These are phyloP conservation scores for Sympetrum striolatum DNA, from an alignment of 2,888 invertebrate genomes.

Conservation along the genomic window DNA sequence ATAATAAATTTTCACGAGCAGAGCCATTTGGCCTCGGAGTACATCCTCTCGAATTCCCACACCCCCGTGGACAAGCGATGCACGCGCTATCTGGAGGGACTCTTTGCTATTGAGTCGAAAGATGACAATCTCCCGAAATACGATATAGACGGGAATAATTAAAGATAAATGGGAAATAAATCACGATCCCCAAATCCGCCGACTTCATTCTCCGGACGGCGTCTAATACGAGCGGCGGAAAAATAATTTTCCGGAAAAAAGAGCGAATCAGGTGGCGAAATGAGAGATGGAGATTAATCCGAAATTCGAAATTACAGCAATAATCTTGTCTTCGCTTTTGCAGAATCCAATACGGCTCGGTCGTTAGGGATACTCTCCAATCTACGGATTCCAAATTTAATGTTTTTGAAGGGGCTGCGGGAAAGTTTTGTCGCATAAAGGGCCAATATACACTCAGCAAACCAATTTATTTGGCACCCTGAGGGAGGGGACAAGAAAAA, in stretches of 20 bases:
- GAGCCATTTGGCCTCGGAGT: not conserved
- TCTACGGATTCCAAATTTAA: slow-evolving; percentile 8
- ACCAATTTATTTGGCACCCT: slow-evolving; percentile 26
- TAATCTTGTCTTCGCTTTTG: not conserved
- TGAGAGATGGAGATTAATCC: not conserved
- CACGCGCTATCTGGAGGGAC: too few relatives aligned
- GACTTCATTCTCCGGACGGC: not conserved
- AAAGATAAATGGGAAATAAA: too few relatives aligned
- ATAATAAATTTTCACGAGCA: too few relatives aligned
- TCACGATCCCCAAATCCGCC: not conserved
- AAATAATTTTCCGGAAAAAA: not conserved
- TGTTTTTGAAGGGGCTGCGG: not conserved
- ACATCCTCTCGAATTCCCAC: not conserved
- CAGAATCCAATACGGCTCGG: slow-evolving; percentile 2
- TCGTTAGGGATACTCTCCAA: not conserved
- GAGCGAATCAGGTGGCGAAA: not conserved
- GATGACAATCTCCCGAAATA: too few relatives aligned
- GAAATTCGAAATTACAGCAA: not conserved
- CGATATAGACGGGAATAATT: too few relatives aligned
- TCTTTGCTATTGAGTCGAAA: too few relatives aligned
- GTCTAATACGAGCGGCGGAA: not conserved
- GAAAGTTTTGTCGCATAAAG: slow-evolving; percentile 20
- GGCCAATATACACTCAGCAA: slow-evolving; percentile 8
- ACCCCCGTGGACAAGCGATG: too few relatives aligned
- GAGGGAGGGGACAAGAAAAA: not conserved